phyloP scores from a whole-genome alignment of 1,140 invertebrate species.

The Drosophila trapezifrons region DNA sequence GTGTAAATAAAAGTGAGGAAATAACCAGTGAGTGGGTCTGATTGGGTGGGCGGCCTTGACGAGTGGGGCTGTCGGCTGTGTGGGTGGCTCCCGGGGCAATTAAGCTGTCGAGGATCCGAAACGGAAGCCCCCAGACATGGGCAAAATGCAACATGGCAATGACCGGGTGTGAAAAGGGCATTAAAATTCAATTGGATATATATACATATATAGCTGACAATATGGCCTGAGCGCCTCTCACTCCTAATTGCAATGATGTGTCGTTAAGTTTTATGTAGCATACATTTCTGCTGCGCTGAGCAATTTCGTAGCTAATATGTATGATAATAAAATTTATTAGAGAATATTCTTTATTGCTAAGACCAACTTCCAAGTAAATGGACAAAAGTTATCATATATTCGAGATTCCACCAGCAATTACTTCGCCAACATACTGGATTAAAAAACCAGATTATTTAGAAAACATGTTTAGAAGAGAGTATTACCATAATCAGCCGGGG shows the following conservation, averaged over 20 bases:
- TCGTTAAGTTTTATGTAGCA: constrained; percentile 69
- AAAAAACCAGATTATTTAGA: background rate
- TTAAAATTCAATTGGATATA: constrained; percentile 43
- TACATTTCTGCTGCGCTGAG: constrained; percentile 58
- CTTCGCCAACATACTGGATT: background rate
- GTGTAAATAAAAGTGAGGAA: constrained; percentile 57
- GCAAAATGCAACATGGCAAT: constrained; percentile 33
- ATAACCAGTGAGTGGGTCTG: constrained; percentile 28
- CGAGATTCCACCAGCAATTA: background rate
- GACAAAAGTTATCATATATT: background rate
- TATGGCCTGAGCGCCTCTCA: background rate
- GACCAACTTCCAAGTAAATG: background rate
- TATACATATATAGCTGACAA: constrained; percentile 5
- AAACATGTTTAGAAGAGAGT: background rate
- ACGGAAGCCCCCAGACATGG: background rate
- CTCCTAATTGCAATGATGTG: constrained; percentile 25
- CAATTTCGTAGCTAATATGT: constrained; percentile 15
- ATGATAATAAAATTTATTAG: constrained; percentile 1
- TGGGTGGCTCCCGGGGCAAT: constrained; percentile 38
- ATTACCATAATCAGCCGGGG: background rate
- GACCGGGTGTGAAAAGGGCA: constrained; percentile 37
- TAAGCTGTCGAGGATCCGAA: constrained; percentile 32
- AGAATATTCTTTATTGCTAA: background rate
- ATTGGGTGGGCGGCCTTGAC: constrained; percentile 22
- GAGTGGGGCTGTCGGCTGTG: constrained; percentile 8